A percentile compares a stretch with the other conserved stretches of the same genome.
phyloP scores from a whole-genome alignment of 2,113 vertebrate genomes.

The Papio anubis region DNA sequence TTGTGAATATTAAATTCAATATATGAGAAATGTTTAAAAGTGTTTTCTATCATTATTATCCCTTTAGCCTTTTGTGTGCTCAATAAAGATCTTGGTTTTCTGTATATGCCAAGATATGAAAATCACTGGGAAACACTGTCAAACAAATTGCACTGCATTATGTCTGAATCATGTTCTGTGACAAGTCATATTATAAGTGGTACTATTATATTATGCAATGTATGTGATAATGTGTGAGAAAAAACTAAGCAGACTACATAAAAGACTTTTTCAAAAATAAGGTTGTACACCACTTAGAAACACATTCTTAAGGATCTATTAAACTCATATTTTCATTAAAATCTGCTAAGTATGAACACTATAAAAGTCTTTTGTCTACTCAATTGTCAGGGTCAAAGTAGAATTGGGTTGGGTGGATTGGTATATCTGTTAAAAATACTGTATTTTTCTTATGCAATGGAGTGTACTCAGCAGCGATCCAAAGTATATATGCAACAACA shows the following conservation, averaged over 20 bases:
- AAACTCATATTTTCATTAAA: constrained; percentile 45
- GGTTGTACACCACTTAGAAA: constrained; percentile 1
- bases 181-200: neutral
- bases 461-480: constrained; percentile 65
- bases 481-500: constrained; percentile 66
- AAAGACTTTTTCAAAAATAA: constrained; percentile 12
- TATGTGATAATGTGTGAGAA: neutral
- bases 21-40: neutral
- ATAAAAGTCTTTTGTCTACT: constrained; percentile 32
- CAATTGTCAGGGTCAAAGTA: constrained; percentile 52
- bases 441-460: constrained; percentile 66
- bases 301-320: neutral
- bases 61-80: neutral
- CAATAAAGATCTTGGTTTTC: neutral
- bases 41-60: neutral
- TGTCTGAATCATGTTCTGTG: neutral
- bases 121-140: neutral
- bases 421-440: constrained; percentile 56
- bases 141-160: neutral
- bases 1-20: neutral
- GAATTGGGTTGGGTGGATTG: constrained; percentile 44
- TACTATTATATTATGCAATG: neutral
- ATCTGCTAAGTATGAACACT: neutral
- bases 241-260: neutral
- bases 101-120: neutral